Percentiles rank a stretch among this genome's conserved stretches.
Conservation (phyloP, 2,888 invertebrate genomes). For the Pimpla rufipes region DNA sequence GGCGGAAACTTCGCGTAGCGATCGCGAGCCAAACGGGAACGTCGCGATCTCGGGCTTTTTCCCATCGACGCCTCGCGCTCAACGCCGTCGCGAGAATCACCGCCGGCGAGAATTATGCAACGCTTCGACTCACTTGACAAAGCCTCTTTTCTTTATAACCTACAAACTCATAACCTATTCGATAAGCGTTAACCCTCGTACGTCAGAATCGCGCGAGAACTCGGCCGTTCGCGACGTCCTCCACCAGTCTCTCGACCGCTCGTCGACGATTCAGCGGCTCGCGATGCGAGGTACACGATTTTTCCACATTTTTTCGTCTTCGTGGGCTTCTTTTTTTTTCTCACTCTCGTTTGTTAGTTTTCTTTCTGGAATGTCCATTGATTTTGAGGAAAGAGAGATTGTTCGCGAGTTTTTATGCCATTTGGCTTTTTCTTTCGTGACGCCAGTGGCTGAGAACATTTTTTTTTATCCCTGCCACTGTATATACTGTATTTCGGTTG, state of each 20-base stretch:
- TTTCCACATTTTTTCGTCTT: not conserved
- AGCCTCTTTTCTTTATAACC: conserved; percentile 75
- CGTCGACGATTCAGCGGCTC: not conserved
- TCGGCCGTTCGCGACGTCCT: not conserved
- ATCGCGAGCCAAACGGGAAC: not conserved
- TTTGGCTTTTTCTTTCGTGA: not conserved
- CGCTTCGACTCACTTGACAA: conserved; percentile 48
- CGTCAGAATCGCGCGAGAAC: conserved; percentile 74
- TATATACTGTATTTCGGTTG: no score
- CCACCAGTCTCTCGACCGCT: not conserved
- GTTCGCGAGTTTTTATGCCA: not conserved
- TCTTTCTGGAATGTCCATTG: not conserved
- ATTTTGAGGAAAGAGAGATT: conserved; percentile 15
- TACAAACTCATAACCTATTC: conserved; percentile 80
- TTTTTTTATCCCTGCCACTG: no score
- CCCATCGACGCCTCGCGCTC: not conserved
- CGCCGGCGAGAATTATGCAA: conserved; percentile 73
- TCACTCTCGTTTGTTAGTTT: conserved; percentile 56
- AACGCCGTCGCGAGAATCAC: conserved; percentile 39
- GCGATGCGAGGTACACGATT: not conserved
- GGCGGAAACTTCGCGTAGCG: conserved; percentile 3
- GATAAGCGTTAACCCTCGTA: conserved; percentile 78
- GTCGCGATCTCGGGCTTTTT: not conserved
- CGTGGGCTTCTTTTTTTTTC: conserved; percentile 8
- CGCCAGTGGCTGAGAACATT: not conserved